phyloP scores from a whole-genome alignment of 2,888 invertebrate species.

The Gryllus longicercus region DNA sequence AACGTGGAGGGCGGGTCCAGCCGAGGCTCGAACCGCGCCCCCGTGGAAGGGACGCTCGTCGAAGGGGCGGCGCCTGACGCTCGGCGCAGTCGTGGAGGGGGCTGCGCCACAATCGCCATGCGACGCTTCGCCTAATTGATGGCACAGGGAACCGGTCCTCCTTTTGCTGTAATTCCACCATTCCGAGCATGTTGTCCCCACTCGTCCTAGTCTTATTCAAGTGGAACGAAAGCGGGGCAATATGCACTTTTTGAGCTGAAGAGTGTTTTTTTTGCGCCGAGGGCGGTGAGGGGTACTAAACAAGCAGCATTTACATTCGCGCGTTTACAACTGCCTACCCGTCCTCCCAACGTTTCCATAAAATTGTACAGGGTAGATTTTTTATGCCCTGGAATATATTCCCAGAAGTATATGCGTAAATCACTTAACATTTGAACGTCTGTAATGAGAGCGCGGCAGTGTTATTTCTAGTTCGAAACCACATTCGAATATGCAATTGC shows the following conservation, averaged over 20 bases:
- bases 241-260: not conserved
- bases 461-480: not conserved
- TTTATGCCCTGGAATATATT: not conserved
- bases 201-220: constrained; percentile 1
- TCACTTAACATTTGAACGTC: constrained; percentile 1
- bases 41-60: not conserved
- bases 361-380: not conserved
- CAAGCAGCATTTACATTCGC: not conserved
- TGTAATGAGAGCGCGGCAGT: not conserved
- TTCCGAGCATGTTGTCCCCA: not conserved
- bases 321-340: not conserved
- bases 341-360: not conserved
- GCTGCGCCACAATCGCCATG: not conserved
- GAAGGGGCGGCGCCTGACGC: not conserved
- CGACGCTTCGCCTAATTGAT: not conserved
- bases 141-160: not conserved
- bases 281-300: not conserved
- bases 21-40: not conserved
- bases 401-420: constrained; percentile 17
- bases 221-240: constrained; percentile 11
- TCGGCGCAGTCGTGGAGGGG: not conserved
- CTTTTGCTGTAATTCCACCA: constrained; percentile 10
- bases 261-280: not conserved
- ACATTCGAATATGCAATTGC: not conserved
- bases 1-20: not conserved